These are phyloP conservation scores for Aphaenogaster ashmeadi DNA, from an alignment of 1,140 invertebrate genomes.

Conservation along the genomic window DNA sequence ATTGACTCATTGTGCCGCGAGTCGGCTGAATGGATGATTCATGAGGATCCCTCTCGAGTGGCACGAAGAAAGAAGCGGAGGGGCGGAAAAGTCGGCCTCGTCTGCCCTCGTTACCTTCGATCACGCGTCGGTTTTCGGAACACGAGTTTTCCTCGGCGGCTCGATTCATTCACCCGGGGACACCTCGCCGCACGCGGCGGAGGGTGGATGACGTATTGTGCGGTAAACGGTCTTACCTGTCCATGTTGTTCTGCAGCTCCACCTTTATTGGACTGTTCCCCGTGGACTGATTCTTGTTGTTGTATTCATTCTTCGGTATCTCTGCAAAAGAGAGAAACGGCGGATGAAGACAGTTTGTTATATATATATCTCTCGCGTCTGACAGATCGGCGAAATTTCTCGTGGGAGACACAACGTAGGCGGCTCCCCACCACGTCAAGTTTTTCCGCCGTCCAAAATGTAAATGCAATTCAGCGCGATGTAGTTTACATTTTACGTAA, in stretches of 20 bases:
- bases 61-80: constrained; percentile 45
- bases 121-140: constrained; percentile 25
- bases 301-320: constrained; percentile 95
- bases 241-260: constrained; percentile 90
- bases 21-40: constrained; percentile 81
- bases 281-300: constrained; percentile 95
- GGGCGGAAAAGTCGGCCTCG: constrained; percentile 51
- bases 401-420: constrained; percentile 60
- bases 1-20: constrained; percentile 79
- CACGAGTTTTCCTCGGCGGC: constrained; percentile 24
- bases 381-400: constrained; percentile 72
- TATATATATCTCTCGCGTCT: constrained; percentile 43
- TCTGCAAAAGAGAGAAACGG: constrained; percentile 87
- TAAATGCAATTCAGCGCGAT: constrained; percentile 57
- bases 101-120: constrained; percentile 3
- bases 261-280: constrained; percentile 93
- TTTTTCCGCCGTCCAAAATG: constrained; percentile 38
- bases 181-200: not conserved
- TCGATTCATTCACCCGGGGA: constrained; percentile 18
- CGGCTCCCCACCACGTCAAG: constrained; percentile 38
- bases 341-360: constrained; percentile 66
- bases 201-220: constrained; percentile 17
- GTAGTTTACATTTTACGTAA: constrained; percentile 57
- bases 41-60: constrained; percentile 75
- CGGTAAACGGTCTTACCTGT: constrained; percentile 87